Conservation (phyloP, 2,797 vertebrate species). For the Pteropus rufus region DNA sequence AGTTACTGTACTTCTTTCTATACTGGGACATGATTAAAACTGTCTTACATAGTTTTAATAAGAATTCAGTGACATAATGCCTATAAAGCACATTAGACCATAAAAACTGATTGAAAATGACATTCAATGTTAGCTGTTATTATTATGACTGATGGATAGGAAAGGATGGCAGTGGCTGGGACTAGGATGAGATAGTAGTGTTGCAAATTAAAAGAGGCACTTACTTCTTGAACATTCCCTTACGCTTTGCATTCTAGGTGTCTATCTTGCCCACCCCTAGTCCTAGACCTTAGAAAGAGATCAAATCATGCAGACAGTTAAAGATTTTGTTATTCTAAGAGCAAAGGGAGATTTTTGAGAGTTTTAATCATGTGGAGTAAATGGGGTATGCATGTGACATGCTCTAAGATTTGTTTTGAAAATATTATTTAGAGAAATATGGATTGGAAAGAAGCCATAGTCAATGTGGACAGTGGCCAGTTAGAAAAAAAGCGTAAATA, state of each 20-base stretch:
- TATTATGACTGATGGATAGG: not conserved
- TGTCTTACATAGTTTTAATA: not conserved
- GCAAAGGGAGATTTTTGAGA: not conserved
- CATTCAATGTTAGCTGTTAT: not conserved
- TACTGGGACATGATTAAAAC: not conserved
- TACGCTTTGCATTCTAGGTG: not conserved
- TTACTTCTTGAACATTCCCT: not conserved
- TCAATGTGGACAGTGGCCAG: not conserved
- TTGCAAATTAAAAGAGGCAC: not conserved
- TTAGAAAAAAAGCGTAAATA: not conserved
- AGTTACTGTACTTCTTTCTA: not conserved
- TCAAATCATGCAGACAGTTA: not conserved
- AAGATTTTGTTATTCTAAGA: not conserved
- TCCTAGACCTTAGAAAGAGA: not conserved
- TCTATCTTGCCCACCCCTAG: not conserved
- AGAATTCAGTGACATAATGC: not conserved
- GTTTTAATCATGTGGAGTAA: not conserved
- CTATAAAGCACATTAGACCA: not conserved
- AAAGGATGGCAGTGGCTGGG: not conserved
- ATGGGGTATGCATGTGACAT: not conserved
- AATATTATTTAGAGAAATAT: not conserved
- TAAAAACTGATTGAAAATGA: not conserved
- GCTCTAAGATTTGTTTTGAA: not conserved
- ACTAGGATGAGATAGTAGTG: not conserved
- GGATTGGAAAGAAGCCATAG: not conserved